These are phyloP conservation scores for Parnassius smintheus DNA, from an alignment of 2,888 invertebrate genomes.

Conservation along the genomic window DNA sequence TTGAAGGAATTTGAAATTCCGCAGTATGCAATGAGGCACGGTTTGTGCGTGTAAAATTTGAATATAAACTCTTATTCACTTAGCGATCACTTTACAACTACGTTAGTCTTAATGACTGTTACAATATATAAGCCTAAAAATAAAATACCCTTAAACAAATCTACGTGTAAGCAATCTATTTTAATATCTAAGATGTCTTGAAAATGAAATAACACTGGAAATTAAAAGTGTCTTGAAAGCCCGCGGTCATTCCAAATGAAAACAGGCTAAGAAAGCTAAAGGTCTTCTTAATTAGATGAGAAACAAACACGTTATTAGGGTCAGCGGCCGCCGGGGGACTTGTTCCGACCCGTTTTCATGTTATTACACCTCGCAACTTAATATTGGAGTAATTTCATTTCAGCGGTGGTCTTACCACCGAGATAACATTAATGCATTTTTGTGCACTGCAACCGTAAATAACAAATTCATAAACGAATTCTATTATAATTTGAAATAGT, in stretches of 20 bases:
- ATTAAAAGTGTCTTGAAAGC: neutral
- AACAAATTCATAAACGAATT: conserved; percentile 26
- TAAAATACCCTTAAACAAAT: too few species aligned
- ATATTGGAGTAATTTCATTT: conserved; percentile 47
- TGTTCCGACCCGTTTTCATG: conserved; percentile 42
- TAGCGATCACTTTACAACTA: too few species aligned
- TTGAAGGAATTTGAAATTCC: too few species aligned
- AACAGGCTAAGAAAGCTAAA: conserved; percentile 55
- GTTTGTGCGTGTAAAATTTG: too few species aligned
- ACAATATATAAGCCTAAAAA: too few species aligned
- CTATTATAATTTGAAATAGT: too few species aligned
- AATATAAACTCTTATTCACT: too few species aligned
- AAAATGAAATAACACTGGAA: neutral
- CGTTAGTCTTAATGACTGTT: too few species aligned
- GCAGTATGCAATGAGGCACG: too few species aligned
- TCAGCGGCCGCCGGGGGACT: conserved; percentile 50
- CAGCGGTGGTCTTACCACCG: conserved; percentile 33
- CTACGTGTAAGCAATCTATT: neutral
- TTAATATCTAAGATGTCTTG: neutral
- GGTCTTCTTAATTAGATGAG: conserved; percentile 62
- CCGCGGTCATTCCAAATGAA: conserved; percentile 45
- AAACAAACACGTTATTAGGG: conserved; percentile 64
- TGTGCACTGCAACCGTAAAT: conserved; percentile 13
- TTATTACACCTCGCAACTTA: conserved; percentile 41
- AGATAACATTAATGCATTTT: conserved; percentile 14